These are phyloP conservation scores for Diplogasteroides magnus DNA, from an alignment of 1,140 invertebrate species.

Conservation along the genomic window DNA sequence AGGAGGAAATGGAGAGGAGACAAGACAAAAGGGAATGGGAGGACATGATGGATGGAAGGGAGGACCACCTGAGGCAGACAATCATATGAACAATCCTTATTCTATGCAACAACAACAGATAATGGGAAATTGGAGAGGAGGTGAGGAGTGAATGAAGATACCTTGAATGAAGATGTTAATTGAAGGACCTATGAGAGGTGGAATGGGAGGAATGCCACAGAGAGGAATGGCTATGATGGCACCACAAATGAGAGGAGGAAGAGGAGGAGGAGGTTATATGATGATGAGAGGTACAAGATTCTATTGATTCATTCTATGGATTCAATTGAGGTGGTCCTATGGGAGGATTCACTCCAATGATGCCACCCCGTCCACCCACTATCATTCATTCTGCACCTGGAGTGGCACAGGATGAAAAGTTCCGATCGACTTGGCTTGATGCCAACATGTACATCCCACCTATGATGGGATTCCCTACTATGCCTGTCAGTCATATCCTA, in stretches of 20 bases:
- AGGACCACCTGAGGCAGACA: too few relatives aligned
- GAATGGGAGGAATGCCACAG: not conserved
- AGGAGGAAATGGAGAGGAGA: not conserved
- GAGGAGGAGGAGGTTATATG: not conserved
- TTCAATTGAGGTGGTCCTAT: not conserved
- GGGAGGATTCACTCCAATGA: not conserved
- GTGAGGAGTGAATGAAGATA: not conserved
- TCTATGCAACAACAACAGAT: too few relatives aligned
- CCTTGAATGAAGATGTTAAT: not conserved
- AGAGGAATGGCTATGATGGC: not conserved
- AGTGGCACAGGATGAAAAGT: constrained; percentile 10
- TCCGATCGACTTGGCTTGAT: constrained; percentile 20
- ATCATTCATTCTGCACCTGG: not conserved
- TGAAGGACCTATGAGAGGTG: not conserved
- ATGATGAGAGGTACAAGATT: not conserved
- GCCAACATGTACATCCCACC: not conserved
- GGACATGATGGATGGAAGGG: not conserved
- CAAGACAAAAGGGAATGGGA: not conserved
- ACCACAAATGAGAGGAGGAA: not conserved
- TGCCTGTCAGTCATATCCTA: too few relatives aligned
- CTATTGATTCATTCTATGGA: not conserved
- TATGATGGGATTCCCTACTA: not conserved
- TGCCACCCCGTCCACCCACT: not conserved
- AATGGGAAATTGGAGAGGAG: not conserved
- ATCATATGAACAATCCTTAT: too few relatives aligned